Percentiles rank a stretch among this genome's conserved stretches.
Conservation (phyloP, 2,113 vertebrate species). For the Chinchilla lanigera region DNA sequence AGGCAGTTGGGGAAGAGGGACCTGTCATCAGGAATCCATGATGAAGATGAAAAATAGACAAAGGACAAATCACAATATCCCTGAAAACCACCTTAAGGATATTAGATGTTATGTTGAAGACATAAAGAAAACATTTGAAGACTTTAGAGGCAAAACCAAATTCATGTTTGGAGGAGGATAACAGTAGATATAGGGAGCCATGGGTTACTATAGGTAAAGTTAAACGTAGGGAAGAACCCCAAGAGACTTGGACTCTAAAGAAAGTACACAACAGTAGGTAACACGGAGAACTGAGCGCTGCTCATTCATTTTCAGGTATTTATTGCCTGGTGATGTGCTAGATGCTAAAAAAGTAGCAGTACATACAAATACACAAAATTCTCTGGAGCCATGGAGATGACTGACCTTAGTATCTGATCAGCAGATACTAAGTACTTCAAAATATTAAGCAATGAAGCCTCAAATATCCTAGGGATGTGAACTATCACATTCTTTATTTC, state of each 20-base stretch:
- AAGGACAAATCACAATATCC: not conserved
- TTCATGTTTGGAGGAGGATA: not conserved
- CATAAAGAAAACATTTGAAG: not conserved
- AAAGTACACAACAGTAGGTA: not conserved
- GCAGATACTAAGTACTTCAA: not conserved
- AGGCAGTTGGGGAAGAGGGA: not conserved
- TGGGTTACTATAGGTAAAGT: not conserved
- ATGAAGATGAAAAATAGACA: not conserved
- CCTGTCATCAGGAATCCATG: not conserved
- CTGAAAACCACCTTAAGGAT: not conserved
- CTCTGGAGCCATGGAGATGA: not conserved
- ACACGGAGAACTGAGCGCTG: not conserved
- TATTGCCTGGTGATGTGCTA: not conserved
- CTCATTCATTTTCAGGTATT: not conserved
- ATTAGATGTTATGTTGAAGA: not conserved
- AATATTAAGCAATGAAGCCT: not conserved
- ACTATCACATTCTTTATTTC: not conserved
- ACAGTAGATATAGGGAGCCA: not conserved
- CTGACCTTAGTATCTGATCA: no score
- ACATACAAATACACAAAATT: not conserved
- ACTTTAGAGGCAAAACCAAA: not conserved
- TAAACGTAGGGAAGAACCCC: not conserved
- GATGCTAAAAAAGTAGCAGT: not conserved
- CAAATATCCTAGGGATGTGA: not conserved
- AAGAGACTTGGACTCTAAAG: not conserved